phyloP scores from a whole-genome alignment of 2,888 invertebrate species.

The Cotesia congregata region DNA sequence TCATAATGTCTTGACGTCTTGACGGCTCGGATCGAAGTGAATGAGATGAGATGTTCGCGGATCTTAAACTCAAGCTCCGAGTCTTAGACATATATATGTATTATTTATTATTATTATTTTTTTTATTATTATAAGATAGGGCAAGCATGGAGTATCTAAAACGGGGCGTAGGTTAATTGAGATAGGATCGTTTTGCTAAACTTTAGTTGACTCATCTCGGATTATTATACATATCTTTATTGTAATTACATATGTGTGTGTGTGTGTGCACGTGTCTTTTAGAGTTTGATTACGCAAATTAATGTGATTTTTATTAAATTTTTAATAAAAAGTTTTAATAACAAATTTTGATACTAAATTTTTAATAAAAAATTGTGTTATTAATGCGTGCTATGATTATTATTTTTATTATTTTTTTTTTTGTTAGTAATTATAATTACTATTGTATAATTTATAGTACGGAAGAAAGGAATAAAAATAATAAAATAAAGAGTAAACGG shows the following conservation, averaged over 20 bases:
- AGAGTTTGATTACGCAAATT: too few relatives aligned
- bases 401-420: too few relatives aligned
- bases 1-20: constrained; percentile 55
- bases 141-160: constrained; percentile 48
- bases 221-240: not conserved
- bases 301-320: too few relatives aligned
- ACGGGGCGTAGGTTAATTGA: constrained; percentile 66
- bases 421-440: too few relatives aligned
- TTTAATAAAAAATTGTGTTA: too few relatives aligned
- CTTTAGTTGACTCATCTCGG: not conserved
- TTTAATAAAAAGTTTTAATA: not conserved
- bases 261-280: not conserved
- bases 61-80: not conserved
- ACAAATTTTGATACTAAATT: too few relatives aligned
- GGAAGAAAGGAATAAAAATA: not conserved
- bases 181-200: constrained; percentile 51
- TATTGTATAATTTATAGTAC: not conserved
- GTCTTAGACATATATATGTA: constrained; percentile 35
- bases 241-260: not conserved
- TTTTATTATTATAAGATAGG: constrained; percentile 15
- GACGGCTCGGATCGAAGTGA: constrained; percentile 57
- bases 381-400: too few relatives aligned
- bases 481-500: not conserved
- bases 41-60: constrained; percentile 52
- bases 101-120: too few relatives aligned